These are phyloP conservation scores for Pocillopora meandrina DNA, from an alignment of 92 coral and sea anemone genomes.

Conservation along the genomic window DNA sequence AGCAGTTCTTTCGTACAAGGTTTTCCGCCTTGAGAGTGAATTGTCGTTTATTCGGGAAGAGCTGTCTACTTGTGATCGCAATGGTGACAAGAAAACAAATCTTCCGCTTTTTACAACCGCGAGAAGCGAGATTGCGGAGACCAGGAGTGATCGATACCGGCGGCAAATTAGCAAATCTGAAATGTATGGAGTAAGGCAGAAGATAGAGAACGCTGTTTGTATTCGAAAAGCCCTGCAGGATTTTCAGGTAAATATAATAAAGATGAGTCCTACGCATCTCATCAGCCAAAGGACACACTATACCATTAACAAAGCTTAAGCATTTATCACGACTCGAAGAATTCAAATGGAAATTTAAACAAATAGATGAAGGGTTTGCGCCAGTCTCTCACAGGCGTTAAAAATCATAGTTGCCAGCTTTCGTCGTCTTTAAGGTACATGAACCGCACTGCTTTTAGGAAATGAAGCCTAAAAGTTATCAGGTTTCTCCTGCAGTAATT, in stretches of 20 bases:
- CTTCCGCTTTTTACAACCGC: neutral
- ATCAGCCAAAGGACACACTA: no score
- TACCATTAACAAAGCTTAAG: no score
- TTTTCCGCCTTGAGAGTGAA: slow-evolving; percentile 24
- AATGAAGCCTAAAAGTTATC: no score
- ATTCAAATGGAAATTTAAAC: no score
- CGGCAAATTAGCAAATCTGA: neutral
- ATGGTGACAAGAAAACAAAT: neutral
- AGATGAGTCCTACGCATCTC: neutral
- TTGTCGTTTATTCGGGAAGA: slow-evolving; percentile 11
- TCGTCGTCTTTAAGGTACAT: no score
- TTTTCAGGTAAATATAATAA: neutral
- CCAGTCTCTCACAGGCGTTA: no score
- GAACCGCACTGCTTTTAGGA: no score
- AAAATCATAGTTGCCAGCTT: no score
- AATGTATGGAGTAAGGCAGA: neutral
- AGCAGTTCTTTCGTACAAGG: slow-evolving; percentile 17
- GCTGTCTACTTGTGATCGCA: neutral
- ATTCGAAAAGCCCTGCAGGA: neutral
- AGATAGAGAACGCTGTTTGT: neutral
- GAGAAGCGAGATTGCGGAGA: neutral
- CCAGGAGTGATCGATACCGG: neutral
- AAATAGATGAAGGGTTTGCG: no score
- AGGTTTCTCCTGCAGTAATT: no score
- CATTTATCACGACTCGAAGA: no score